Evolutionary conservation across 2,797 vertebrate genomes (phyloP), one percentile per base, ranked within the genome.

Genomic region (Nannoperca australis): DNA sequence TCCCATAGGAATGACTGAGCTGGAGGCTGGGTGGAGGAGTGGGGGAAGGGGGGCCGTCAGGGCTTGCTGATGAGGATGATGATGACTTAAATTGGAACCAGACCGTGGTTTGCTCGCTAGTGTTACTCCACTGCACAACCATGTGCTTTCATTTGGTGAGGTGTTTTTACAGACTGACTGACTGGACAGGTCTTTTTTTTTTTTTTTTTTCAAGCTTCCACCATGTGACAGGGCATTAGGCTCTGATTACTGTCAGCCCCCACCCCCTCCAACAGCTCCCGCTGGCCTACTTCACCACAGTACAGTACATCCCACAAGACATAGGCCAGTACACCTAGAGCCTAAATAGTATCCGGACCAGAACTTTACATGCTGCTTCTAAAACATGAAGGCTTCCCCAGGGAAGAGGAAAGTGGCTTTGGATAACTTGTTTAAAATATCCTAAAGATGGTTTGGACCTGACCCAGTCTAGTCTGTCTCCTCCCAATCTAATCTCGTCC

Each of bases 71-170:
- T 84, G 92, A 92, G 82, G 90, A 91, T 65, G 92, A 85, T 70
- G 90, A 93, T 87, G 90, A 89, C 69, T 88, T 87, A 89, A 94
- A 96, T 94, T 94, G 92, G 87, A 95, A 94, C 88, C 95, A 96
- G 95, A 95, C 85, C 7, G 76, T 4, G 44, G 73, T 79, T 88
- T 68, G 60, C 76, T 85, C 55, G 49, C 85, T 66, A 66, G 83
- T 76, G 51, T 81, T 87, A 81, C 86, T 78, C 72, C 70, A 63
- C 58, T 74, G 60, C 87, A 84, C 79, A 76, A 82, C 84, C 85
- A 92, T 88, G 81, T 88, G 85, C 92, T 92, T 91, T 92, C 88
- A 91, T 93, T 93, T 89, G 85, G 59, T 49, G 72, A 88, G 79
- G 83, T 84, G 85, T 93, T 92, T 94, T 91, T 88, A 90, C 83